A percentile compares a stretch with the other conserved stretches of the same genome.
Conservation (phyloP, 1,140 invertebrate genomes). For the Harlomillsia oculata region DNA sequence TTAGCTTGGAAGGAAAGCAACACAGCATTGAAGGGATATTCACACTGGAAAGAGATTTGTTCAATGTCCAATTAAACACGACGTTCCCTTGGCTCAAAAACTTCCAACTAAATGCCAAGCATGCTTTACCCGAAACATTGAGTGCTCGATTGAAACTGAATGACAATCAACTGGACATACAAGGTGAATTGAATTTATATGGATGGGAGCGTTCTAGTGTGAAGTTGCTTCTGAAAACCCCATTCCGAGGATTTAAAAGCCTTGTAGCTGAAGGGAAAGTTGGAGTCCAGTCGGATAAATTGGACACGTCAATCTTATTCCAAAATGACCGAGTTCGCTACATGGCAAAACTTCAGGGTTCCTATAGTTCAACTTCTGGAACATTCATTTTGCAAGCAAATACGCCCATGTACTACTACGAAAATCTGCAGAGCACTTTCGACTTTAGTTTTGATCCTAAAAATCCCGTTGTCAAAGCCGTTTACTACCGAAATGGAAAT, state of each 20-base stretch:
- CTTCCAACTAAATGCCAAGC: neutral
- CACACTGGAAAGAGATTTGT: neutral
- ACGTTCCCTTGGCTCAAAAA: slow-evolving; percentile 1
- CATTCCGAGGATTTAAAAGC: slow-evolving; percentile 34
- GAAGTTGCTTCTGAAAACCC: slow-evolving; percentile 31
- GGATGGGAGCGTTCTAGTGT: slow-evolving; percentile 10
- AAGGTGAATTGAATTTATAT: slow-evolving; percentile 6
- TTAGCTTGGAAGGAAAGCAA: neutral
- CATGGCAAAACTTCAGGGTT: slow-evolving; percentile 27
- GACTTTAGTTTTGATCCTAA: neutral
- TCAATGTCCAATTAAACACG: neutral
- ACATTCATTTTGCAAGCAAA: slow-evolving; percentile 23
- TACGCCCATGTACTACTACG: slow-evolving; percentile 27
- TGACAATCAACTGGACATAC: slow-evolving; percentile 3
- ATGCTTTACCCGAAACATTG: neutral
- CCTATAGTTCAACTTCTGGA: neutral
- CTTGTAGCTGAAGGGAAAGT: slow-evolving; percentile 5
- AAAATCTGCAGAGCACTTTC: slow-evolving; percentile 12
- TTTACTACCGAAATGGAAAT: slow-evolving; percentile 10
- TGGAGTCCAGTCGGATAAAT: neutral
- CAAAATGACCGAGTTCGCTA: slow-evolving; percentile 33
- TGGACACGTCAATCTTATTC: slow-evolving; percentile 24
- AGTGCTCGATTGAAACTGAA: slow-evolving; percentile 11
- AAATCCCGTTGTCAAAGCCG: neutral
- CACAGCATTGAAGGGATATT: neutral